Evolutionary conservation across 2,113 vertebrate genomes (phyloP).

Genomic region (Albula goreensis): DNA sequence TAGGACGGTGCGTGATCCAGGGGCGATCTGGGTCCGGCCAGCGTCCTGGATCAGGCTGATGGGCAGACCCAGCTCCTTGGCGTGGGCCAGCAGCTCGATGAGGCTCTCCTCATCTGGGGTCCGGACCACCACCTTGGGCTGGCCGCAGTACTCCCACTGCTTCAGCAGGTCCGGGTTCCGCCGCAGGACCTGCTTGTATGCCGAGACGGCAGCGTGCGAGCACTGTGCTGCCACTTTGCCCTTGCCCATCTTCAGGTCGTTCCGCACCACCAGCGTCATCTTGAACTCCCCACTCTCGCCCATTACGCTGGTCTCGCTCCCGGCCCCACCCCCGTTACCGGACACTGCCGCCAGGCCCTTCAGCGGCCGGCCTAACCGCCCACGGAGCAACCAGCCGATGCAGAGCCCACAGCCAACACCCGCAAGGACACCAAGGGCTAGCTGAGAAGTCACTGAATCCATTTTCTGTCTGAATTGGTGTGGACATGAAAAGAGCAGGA

Average conservation of each 20-base stretch:
- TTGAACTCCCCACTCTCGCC: constrained; percentile 89
- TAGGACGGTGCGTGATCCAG: constrained; percentile 89
- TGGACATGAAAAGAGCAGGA: too few relatives aligned
- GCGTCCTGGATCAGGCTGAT: constrained; percentile 95
- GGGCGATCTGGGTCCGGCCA: constrained; percentile 90
- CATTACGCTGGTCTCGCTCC: constrained; percentile 70
- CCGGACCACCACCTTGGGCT: constrained; percentile 93
- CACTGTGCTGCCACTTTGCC: constrained; percentile 95
- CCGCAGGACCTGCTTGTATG: constrained; percentile 84
- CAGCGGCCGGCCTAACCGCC: constrained; percentile 45
- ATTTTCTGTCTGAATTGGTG: constrained; percentile 54
- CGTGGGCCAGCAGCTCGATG: constrained; percentile 75
- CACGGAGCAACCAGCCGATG: constrained; percentile 83
- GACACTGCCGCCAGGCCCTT: accelerated
- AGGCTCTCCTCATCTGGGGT: constrained; percentile 84
- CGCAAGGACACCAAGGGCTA: constrained; percentile 66
- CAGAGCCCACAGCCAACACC: constrained; percentile 82
- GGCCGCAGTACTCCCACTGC: constrained; percentile 92
- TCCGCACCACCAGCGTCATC: constrained; percentile 88
- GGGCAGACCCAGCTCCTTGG: constrained; percentile 79
- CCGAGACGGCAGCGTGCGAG: constrained; percentile 88
- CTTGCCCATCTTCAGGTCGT: constrained; percentile 95
- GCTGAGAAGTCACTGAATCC: constrained; percentile 68
- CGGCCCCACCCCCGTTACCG: constrained; percentile 42
- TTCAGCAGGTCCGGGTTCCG: constrained; percentile 84